These are phyloP conservation scores for Megaleporinus macrocephalus DNA, from an alignment of 2,113 vertebrate species.

Conservation along the genomic window DNA sequence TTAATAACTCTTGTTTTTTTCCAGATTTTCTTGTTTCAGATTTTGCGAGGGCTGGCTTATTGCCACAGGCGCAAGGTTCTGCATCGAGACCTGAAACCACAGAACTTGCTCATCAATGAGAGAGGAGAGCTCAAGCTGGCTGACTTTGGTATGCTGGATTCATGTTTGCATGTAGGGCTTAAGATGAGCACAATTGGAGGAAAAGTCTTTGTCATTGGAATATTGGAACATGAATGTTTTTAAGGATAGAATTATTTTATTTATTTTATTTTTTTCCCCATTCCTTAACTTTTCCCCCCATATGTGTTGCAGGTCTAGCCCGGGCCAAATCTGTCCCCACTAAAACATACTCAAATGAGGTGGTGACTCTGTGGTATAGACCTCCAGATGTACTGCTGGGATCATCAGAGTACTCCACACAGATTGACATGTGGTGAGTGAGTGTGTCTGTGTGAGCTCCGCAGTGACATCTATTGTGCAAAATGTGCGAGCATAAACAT, in stretches of 20 bases:
- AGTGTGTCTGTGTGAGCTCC: conserved; percentile 69
- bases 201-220: too few relatives aligned
- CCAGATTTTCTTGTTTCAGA: conserved; percentile 97
- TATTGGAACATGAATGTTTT: too few relatives aligned
- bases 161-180: background rate
- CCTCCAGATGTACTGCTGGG: conserved; percentile 95
- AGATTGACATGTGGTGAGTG: conserved; percentile 97
- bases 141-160: conserved; percentile 87
- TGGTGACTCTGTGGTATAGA: conserved; percentile 96
- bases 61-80: conserved; percentile 96
- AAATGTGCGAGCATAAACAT: background rate
- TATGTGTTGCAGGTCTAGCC: conserved; percentile 82
- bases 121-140: conserved; percentile 96
- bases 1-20: background rate
- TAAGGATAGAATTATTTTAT: too few relatives aligned
- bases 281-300: too few relatives aligned
- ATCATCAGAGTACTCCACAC: conserved; percentile 96
- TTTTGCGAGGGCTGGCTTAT: conserved; percentile 95
- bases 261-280: background rate
- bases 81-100: conserved; percentile 96
- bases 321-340: conserved; percentile 96
- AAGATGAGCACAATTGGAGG: background rate
- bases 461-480: conserved; percentile 51
- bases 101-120: conserved; percentile 98
- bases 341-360: conserved; percentile 97